Percentiles rank a stretch among this genome's conserved stretches.
Evolutionary conservation across 2,113 vertebrate genomes (phyloP).

Genomic region (Elephas maximus): DNA sequence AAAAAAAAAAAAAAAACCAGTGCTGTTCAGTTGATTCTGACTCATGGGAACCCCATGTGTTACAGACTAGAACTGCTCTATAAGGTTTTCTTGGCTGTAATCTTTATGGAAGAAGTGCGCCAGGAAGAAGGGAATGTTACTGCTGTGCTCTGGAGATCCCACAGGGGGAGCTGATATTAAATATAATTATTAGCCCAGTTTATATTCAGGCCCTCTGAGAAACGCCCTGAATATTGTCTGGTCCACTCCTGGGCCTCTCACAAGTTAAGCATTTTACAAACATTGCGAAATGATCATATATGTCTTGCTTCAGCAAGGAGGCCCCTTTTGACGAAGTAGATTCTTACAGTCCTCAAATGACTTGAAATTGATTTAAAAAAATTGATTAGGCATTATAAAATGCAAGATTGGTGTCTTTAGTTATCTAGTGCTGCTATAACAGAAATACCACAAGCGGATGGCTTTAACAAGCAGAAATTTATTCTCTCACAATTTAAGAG

Average conservation of each 20-base stretch:
- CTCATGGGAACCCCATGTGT: no score
- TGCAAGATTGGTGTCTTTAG: background rate
- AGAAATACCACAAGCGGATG: no score
- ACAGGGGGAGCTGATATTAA: background rate
- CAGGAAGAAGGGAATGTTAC: background rate
- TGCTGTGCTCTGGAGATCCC: background rate
- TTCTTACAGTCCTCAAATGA: slow-evolving; percentile 19
- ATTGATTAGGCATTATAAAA: background rate
- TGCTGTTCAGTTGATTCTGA: no score
- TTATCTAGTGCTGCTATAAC: no score
- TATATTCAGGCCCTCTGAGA: background rate
- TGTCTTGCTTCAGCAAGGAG: slow-evolving; percentile 8
- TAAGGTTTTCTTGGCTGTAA: no score
- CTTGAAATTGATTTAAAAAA: background rate
- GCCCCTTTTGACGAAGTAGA: background rate
- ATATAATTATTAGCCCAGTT: no score
- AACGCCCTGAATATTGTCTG: background rate
- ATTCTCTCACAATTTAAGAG: no score
- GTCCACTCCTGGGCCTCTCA: background rate
- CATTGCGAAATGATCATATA: background rate
- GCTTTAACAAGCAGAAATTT: no score
- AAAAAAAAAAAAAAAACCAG: no score
- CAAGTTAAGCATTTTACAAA: background rate
- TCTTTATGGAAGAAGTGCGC: no score
- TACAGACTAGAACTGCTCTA: no score